phyloP scores from a whole-genome alignment of 2,888 invertebrate species.

The Caenorhabditis panamensis region DNA sequence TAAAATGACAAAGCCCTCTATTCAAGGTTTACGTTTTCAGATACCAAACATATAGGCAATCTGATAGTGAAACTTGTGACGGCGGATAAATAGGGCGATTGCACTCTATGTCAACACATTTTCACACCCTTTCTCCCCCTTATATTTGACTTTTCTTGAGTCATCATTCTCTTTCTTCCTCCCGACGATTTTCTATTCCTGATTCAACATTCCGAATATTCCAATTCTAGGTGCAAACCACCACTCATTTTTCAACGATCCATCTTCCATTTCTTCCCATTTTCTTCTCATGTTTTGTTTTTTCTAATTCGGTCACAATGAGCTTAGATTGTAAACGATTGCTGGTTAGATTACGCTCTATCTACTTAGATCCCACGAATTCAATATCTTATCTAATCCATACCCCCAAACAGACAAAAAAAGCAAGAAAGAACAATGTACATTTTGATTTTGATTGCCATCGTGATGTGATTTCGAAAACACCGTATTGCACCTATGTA shows the following conservation, averaged over 20 bases:
- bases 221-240: conserved; percentile 34
- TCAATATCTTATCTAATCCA: neutral
- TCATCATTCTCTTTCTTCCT: conserved; percentile 44
- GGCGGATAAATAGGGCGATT: conserved; percentile 54
- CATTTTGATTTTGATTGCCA: conserved; percentile 50
- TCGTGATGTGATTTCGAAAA: conserved; percentile 53
- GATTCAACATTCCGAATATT: conserved; percentile 61
- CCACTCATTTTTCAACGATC: conserved; percentile 3
- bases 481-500: conserved; percentile 30
- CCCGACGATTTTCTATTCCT: conserved; percentile 28
- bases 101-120: conserved; percentile 50
- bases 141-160: conserved; percentile 56
- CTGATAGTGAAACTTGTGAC: conserved; percentile 71
- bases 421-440: conserved; percentile 29
- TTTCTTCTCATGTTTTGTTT: conserved; percentile 40
- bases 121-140: conserved; percentile 27
- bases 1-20: neutral
- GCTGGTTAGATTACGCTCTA: conserved; percentile 39
- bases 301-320: conserved; percentile 37
- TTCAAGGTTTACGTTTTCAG: conserved; percentile 29
- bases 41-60: conserved; percentile 76
- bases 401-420: neutral
- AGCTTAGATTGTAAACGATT: conserved; percentile 59
- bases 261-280: neutral
- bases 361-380: neutral